Conservation (phyloP, 2,797 vertebrate genomes). For the Rousettus madagascariensis region DNA sequence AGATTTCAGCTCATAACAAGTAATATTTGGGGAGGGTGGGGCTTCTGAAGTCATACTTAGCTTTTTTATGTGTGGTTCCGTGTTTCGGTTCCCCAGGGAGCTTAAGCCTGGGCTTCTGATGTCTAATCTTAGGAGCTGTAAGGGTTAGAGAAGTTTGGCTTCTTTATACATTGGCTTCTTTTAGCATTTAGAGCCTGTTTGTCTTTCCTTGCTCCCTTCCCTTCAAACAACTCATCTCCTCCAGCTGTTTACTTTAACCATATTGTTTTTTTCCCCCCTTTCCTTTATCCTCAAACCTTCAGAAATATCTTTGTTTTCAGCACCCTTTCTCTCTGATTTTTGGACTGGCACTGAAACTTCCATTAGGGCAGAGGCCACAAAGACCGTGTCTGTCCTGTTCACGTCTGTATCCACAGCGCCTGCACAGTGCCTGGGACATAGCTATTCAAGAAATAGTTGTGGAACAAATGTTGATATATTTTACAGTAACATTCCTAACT, state of each 20-base stretch:
- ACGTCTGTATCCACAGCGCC: neutral
- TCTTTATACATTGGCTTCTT: neutral
- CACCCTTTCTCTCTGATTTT: constrained; percentile 6
- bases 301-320: neutral
- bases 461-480: neutral
- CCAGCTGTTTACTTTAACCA: neutral
- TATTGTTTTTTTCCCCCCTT: neutral
- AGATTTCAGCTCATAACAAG: neutral
- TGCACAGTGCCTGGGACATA: neutral
- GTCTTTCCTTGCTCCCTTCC: neutral
- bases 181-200: neutral
- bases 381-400: neutral
- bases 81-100: neutral
- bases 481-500: neutral
- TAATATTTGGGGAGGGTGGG: neutral
- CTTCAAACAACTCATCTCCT: neutral
- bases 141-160: neutral
- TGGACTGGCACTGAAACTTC: neutral
- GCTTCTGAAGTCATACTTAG: neutral
- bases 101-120: neutral
- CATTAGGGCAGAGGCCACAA: neutral
- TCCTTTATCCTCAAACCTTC: neutral
- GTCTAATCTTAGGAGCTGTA: neutral
- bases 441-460: neutral
- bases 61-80: neutral